These are phyloP conservation scores for Zosterops borbonicus DNA, from an alignment of 2,113 vertebrate species.

Conservation along the genomic window DNA sequence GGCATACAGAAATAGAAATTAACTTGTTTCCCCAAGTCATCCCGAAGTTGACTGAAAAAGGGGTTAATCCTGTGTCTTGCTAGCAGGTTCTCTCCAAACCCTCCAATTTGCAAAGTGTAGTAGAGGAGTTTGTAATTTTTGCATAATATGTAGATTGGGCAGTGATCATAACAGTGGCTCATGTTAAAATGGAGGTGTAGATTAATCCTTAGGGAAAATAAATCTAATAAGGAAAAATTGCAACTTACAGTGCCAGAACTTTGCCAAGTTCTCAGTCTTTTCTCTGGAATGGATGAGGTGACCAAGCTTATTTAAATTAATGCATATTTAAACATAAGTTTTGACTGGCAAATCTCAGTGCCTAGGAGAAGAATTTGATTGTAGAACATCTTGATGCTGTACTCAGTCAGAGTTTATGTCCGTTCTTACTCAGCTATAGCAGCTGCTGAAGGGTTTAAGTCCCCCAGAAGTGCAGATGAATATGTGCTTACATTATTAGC, in stretches of 20 bases:
- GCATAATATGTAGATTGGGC: not conserved
- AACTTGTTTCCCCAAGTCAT: not conserved
- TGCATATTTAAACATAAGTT: not conserved
- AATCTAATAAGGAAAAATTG: not conserved
- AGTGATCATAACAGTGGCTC: not conserved
- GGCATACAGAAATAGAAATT: not conserved
- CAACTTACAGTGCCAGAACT: not conserved
- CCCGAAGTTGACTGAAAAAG: not conserved
- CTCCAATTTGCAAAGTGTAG: not conserved
- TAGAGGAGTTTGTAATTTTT: not conserved
- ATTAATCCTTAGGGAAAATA: not conserved
- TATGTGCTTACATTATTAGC: not conserved
- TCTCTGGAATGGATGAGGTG: not conserved
- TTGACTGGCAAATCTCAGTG: not conserved
- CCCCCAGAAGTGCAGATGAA: not conserved
- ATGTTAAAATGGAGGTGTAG: not conserved
- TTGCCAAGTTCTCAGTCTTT: not conserved
- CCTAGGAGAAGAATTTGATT: not conserved
- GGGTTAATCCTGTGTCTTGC: not conserved
- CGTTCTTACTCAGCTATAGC: not conserved
- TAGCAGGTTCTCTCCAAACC: not conserved
- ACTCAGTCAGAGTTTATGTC: not conserved
- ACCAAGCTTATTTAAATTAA: not conserved
- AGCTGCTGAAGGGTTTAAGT: not conserved
- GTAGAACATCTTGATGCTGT: not conserved